phyloP scores from a whole-genome alignment of 2,888 invertebrate species.

The Diarsia dahlii region DNA sequence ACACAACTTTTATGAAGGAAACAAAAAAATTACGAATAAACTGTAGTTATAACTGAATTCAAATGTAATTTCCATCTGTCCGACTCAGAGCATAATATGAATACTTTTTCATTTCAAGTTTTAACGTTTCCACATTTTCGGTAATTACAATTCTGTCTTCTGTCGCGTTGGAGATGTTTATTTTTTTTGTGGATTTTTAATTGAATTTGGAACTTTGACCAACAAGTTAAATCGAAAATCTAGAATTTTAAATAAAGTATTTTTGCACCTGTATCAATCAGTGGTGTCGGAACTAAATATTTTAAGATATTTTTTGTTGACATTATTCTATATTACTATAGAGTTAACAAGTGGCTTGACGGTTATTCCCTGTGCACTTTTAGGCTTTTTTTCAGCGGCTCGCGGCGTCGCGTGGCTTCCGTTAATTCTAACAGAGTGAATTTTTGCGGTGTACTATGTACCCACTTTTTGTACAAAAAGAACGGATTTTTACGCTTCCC shows the following conservation, averaged over 20 bases:
- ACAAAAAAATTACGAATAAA: slow-evolving; percentile 63
- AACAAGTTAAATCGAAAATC: not conserved
- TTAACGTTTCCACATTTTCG: slow-evolving; percentile 49
- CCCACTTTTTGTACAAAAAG: slow-evolving; percentile 64
- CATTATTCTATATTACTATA: slow-evolving; percentile 2
- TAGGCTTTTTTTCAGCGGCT: slow-evolving; percentile 43
- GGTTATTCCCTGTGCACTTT: slow-evolving; percentile 33
- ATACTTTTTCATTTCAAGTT: slow-evolving; percentile 66
- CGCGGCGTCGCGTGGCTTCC: slow-evolving; percentile 53
- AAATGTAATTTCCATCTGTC: slow-evolving; percentile 68
- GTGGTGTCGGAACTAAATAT: too few relatives aligned
- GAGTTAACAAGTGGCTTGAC: slow-evolving; percentile 54
- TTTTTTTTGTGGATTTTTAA: slow-evolving; percentile 36
- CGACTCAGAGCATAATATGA: slow-evolving; percentile 59
- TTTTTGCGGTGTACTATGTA: slow-evolving; percentile 65
- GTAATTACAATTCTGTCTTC: slow-evolving; percentile 61
- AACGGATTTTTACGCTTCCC: slow-evolving; percentile 56
- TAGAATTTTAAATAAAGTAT: not conserved
- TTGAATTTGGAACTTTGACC: slow-evolving; percentile 2
- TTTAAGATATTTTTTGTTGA: not conserved
- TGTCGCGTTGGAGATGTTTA: slow-evolving; percentile 27
- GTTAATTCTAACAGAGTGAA: slow-evolving; percentile 67
- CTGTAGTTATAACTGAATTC: slow-evolving; percentile 69
- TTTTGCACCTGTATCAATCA: too few relatives aligned
- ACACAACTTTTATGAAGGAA: slow-evolving; percentile 65